Evolutionary conservation across 1,140 invertebrate genomes (phyloP), one percentile per base, ranked within the genome.

Genomic region (Musca domestica): DNA sequence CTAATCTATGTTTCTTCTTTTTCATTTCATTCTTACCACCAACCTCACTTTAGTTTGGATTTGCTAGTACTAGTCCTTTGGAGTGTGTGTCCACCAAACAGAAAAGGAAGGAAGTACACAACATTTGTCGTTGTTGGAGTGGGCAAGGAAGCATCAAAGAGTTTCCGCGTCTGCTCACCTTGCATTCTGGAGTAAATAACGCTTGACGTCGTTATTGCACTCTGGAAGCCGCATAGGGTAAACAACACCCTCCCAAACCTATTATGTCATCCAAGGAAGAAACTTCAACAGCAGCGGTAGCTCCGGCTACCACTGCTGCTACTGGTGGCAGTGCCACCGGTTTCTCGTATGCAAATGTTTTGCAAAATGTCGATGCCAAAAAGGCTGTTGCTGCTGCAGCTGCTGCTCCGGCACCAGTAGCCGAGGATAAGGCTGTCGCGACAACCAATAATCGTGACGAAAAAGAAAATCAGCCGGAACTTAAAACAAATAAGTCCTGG

Each of bases 211-310:
- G 58, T 68, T 68, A 68, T 63, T 63, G 49, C 52, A 69, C 67
- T 69, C 67, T 64, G 67, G 67, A 69, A 64, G 49, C 25, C 10
- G 10, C 4, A 12, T 41, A 41, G 34, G 34, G 17, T 25, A 27
- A n/a, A 7, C 27, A 61, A 30, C 30, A 61, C 30, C 56, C 19
- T 25, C n/a, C 56, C 27, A 41, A 34, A 17, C 34, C 56, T 74
- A 71, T 58, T 75, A 80, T 78, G 76, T 75, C 76, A 76, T 72
- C 77, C 74, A 80, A 74, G 48, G 78, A 80, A 69, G 78, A 77
- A 67, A 74, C 63, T 48, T 67, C 72, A 27, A 68, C 61, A 54
- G 69, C 64, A 49, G 67, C 61, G 25, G 22, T 47, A 51, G n/a
- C 30, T 12, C 3, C 68, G 51, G 56, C 64, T 27, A 41, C 68